Base-by-base conservation (phyloP, 2,797 vertebrate genomes). In the Lutjanus campechanus region DNA sequence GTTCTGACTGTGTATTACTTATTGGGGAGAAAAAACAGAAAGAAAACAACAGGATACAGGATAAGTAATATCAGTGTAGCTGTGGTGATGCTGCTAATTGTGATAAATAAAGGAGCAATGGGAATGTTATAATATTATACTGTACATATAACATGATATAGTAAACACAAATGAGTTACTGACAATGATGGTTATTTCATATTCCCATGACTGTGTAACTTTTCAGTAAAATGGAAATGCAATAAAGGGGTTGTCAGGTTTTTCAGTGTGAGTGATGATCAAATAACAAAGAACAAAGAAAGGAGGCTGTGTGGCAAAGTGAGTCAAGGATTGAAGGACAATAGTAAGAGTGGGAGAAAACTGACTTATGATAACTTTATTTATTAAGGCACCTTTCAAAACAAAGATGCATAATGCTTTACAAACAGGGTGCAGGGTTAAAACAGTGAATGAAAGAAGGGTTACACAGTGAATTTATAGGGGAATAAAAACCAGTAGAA, bases 171-270 rank as follows among this genome's bases (percentile, higher is more conserved):
- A 60, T 36, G 20, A 73, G 64, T 13, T n/a, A 73, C 56, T 19
- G 69, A 72, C 58, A 81, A 44, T 36, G 29, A 36, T 5, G 29
- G 29, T 50, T 58, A 29, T 5, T 22, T 62, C 0, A 58, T 53
- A 76, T 70, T 71, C 16, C 50, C 29, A n/a, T 20, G 67, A 44
- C 40, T 50, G 55, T 22, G 46, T 53, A 72, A 25, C 25, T 46
- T 74, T 69, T 72, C 20, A 73, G 50, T 11, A 2, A 74, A 73
- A 59, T 64, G 16, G 5, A 79, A 81, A 81, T 51, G 12, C 11
- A 83, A 69, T 76, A 68, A 79, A 79, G 60, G 51, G 53, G 8
- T 20, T 79, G 70, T 77, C 73, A 71, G 73, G 11, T 46, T 71
- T 78, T 79, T 73, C 61, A 63, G 10, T n/a, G 17, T 61, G 44